Evolutionary conservation across 1,140 invertebrate species (phyloP), one percentile per base, ranked within the genome.

Genomic region (Colletes latitarsis): DNA sequence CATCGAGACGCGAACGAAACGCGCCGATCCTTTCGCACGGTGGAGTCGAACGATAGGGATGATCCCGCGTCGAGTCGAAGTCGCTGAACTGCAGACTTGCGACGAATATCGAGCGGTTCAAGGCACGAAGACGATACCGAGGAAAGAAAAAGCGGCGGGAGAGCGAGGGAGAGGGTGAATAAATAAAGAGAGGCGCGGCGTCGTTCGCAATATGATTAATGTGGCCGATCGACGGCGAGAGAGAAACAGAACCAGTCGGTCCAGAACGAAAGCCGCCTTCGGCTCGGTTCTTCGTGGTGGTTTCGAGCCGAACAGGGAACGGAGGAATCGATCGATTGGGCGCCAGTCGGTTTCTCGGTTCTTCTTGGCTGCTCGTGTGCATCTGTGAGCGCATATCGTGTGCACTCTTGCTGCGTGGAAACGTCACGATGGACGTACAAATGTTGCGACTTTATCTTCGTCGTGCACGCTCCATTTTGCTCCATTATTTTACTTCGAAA

Each of bases 201-300:
- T 89, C 83, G 88, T 89, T 89, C 79, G 81, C 79, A 64, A 82
- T 85, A 87, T 91, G 90, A 91, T 91, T 91, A 90, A 91, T 91
- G 88, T 77, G 82, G 69, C 60, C 81, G 84, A 89, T 89, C 84
- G 82, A 69, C 60, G 80, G 76, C 69, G 49, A 83, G 84, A 83
- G 80, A 77, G 83, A 83, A 86, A 81, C 83, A 79, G 81, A 89
- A 88, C 88, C 85, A 89, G 87, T 89, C 82, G 84, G 75, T 82
- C 82, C 76, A 69, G 86, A 87, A 84, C 83, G 83, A 82, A 78
- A 86, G 77, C 85, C 85, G 85, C 88, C 82, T 84, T 86, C 69
- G 84, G 81, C 73, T 75, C 77, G 62, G 81, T 64, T 84, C 80
- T 86, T 85, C 84, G 71, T 78, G 78, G 81, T 85, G 84, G 85